Base-by-base conservation (phyloP, 2,113 vertebrate genomes). In the Salvelinus namaycush region DNA sequence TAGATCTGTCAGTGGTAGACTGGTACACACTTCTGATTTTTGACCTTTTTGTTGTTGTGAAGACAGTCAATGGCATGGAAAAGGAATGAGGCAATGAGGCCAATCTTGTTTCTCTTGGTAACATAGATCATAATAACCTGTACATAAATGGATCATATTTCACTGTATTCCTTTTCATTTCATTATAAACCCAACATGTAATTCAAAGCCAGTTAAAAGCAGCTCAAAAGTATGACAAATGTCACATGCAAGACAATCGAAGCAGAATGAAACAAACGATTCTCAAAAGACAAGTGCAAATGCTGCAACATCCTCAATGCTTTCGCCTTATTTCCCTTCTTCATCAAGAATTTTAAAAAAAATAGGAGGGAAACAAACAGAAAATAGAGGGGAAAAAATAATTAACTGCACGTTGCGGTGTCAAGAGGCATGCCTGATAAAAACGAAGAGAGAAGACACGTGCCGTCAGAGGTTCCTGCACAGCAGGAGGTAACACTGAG, bases 401-500 rank as follows among this genome's bases (percentile, higher is more conserved):
- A 79, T 80, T 85, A 80, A 49, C 62, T 72, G 81, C 69, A 81
- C 64, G 24, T 78, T 49, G 24, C 76, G 68, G 48, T 65, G 80
- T 83, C 68, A 72, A 74, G 44, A 78, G 60, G 64, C 65, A 78
- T 80, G 79, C 49, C 77, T 75, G 66, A 82, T 76, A 65, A 62
- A 80, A 65, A 89, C 77, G 75, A 62, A 80, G 73, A 69, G 51
- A 67, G 72, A 14, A 73, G 72, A 70, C 74, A 76, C 62, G 62
- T 80, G 80, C 69, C 64, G 68, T 76, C 39, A 82, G 59, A 83
- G 65, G 64, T 84, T 94, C 92, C 92, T 94, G 93, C 94, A 93
- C 90, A 90, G 93, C 93, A 93, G 93, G 92, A 93, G 88, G 91
- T 90, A 92, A 91, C 57, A 54, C 77, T 29, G 72, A 44, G 39